Percentiles rank a stretch among this genome's conserved stretches.
phyloP scores from a whole-genome alignment of 37 sponge, comb jelly and placozoan genomes.

The Beroe forskalii region DNA sequence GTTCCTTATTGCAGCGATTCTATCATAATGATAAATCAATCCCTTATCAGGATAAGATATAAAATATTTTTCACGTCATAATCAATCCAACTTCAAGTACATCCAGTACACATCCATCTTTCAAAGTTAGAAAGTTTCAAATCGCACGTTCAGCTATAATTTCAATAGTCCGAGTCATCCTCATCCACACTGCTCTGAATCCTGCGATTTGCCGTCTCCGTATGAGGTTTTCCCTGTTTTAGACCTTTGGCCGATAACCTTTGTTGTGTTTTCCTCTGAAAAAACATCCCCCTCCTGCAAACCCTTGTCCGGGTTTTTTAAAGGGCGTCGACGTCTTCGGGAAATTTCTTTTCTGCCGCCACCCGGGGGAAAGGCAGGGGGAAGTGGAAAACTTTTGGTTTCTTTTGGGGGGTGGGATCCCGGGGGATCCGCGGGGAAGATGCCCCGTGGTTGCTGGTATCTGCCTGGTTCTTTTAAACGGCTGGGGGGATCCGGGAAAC shows the following conservation, averaged over 20 bases:
- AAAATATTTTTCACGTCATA: too few relatives aligned
- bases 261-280: slow-evolving; percentile 41
- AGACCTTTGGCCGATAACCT: neutral
- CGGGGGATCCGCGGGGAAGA: neutral
- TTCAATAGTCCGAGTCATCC: too few relatives aligned
- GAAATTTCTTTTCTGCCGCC: too few relatives aligned
- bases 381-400: neutral
- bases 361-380: neutral
- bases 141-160: too few relatives aligned
- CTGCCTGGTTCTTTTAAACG: neutral
- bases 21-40: too few relatives aligned
- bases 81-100: too few relatives aligned
- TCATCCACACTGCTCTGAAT: neutral
- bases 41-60: too few relatives aligned
- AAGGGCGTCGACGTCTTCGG: neutral
- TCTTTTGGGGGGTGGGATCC: neutral
- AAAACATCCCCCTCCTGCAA: slow-evolving; percentile 10
- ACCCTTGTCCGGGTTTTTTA: neutral
- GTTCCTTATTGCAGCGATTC: too few relatives aligned
- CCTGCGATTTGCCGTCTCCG: neutral
- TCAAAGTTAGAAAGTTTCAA: too few relatives aligned
- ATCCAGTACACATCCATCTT: too few relatives aligned
- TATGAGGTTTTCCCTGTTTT: neutral
- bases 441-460: neutral
- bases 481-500: too few relatives aligned